Percentiles rank a stretch among this genome's conserved stretches.
Evolutionary conservation across 2,888 invertebrate species (phyloP).

Genomic region (Desoria tigrina): DNA sequence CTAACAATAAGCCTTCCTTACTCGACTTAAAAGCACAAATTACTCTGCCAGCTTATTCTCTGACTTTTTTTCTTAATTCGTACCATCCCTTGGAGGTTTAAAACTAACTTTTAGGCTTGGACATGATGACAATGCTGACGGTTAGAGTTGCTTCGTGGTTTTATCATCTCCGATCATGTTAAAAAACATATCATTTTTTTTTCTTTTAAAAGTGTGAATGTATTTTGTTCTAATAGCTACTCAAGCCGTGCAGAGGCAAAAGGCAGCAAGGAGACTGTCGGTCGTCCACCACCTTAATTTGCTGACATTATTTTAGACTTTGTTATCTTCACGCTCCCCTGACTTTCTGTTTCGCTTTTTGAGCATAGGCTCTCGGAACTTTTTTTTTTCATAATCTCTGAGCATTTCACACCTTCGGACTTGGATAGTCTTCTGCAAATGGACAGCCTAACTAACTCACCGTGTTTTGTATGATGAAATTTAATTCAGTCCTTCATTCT

Average conservation of each 20-base stretch:
- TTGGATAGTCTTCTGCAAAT: constrained; percentile 6
- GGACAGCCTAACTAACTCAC: too few species aligned
- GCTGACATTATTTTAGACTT: constrained; percentile 26
- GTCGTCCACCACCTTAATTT: constrained; percentile 30
- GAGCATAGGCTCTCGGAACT: constrained; percentile 11
- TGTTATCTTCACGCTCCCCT: constrained; percentile 25
- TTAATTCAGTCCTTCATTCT: too few species aligned
- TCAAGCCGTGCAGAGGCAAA: background rate
- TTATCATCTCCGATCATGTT: constrained; percentile 4
- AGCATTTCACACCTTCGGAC: too few species aligned
- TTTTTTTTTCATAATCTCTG: too few species aligned
- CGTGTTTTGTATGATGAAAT: too few species aligned
- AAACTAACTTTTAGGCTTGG: too few species aligned
- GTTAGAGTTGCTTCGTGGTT: background rate
- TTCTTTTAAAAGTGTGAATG: background rate
- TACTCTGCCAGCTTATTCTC: background rate
- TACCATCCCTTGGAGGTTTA: too few species aligned
- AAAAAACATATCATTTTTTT: constrained; percentile 3
- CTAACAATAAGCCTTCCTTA: background rate
- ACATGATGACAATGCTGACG: too few species aligned
- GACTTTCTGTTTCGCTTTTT: constrained; percentile 26
- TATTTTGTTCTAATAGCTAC: background rate
- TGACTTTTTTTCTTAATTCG: too few species aligned
- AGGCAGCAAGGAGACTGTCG: constrained; percentile 1
- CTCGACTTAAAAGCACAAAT: background rate